phyloP scores from a whole-genome alignment of 2,113 vertebrate species.

The Perognathus longimembris region DNA sequence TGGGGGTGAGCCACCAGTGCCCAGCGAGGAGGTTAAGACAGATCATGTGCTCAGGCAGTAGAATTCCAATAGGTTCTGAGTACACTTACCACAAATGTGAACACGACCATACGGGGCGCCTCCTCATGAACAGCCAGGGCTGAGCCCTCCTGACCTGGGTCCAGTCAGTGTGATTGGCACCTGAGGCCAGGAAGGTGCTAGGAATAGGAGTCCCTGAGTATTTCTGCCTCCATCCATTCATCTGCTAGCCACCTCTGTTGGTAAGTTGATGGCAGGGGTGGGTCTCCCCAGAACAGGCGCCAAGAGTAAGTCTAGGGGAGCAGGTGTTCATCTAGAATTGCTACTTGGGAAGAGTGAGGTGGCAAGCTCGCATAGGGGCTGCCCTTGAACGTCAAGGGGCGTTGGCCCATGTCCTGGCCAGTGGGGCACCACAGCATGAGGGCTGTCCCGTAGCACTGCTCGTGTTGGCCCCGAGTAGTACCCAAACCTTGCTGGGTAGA shows the following conservation, averaged over 20 bases:
- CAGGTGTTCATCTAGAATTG: not conserved
- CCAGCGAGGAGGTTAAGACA: too few species aligned
- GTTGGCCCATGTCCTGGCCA: accelerated
- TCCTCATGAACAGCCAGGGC: not conserved
- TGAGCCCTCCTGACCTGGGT: not conserved
- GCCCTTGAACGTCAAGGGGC: too few species aligned
- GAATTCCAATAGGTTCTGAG: not conserved
- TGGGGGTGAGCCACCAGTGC: too few species aligned
- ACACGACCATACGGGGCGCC: not conserved
- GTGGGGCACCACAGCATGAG: accelerated
- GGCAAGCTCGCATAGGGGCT: accelerated
- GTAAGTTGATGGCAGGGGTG: not conserved
- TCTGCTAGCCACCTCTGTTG: not conserved
- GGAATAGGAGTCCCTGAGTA: not conserved
- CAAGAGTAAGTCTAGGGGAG: not conserved
- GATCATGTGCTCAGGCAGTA: too few species aligned
- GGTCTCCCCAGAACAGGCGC: not conserved
- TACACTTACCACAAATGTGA: not conserved
- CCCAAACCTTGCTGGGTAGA: not conserved
- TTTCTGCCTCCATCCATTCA: not conserved
- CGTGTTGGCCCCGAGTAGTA: accelerated
- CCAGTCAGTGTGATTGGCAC: not conserved
- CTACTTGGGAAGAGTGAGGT: not conserved
- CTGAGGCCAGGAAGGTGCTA: not conserved
- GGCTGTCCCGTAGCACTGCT: accelerated